These are phyloP conservation scores for Hyles euphorbiae DNA, from an alignment of 1,140 invertebrate species.

Conservation along the genomic window DNA sequence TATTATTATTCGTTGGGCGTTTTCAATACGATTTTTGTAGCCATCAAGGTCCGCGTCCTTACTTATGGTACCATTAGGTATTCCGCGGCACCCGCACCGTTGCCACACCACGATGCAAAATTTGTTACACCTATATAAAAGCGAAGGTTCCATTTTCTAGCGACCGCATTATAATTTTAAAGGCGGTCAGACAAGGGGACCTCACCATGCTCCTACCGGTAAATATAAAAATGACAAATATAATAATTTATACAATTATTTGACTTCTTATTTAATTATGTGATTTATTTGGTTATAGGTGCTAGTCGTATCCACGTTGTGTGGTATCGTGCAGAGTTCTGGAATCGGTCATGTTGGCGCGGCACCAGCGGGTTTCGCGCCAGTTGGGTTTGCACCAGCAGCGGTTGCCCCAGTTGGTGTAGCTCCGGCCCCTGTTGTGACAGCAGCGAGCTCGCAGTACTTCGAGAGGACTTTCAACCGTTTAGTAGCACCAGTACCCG, in stretches of 20 bases:
- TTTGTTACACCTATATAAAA: constrained; percentile 75
- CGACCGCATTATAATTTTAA: constrained; percentile 61
- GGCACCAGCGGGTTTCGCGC: constrained; percentile 22
- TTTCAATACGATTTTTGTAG: constrained; percentile 71
- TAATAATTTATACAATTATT: too few relatives aligned
- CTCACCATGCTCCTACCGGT: constrained; percentile 55
- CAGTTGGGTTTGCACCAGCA: constrained; percentile 47
- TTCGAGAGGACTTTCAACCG: constrained; percentile 80
- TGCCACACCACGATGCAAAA: constrained; percentile 70
- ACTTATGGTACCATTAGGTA: constrained; percentile 68
- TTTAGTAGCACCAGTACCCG: constrained; percentile 50
- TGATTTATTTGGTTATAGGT: constrained; percentile 37
- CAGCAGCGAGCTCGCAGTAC: constrained; percentile 79
- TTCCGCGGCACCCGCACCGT: constrained; percentile 57
- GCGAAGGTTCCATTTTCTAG: constrained; percentile 55
- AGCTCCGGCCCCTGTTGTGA: constrained; percentile 70
- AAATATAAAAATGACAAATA: constrained; percentile 12
- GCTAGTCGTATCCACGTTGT: constrained; percentile 36
- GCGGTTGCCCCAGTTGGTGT: not conserved
- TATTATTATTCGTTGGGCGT: constrained; percentile 69
- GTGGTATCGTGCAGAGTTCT: constrained; percentile 38
- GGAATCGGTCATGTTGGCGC: constrained; percentile 21
- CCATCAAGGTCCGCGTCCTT: constrained; percentile 70
- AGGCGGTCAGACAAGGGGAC: constrained; percentile 41
- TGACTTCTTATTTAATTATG: too few relatives aligned